Evolutionary conservation across 1,140 invertebrate genomes (phyloP), one percentile per base, ranked within the genome.

Genomic region (Microplitis demolitor): DNA sequence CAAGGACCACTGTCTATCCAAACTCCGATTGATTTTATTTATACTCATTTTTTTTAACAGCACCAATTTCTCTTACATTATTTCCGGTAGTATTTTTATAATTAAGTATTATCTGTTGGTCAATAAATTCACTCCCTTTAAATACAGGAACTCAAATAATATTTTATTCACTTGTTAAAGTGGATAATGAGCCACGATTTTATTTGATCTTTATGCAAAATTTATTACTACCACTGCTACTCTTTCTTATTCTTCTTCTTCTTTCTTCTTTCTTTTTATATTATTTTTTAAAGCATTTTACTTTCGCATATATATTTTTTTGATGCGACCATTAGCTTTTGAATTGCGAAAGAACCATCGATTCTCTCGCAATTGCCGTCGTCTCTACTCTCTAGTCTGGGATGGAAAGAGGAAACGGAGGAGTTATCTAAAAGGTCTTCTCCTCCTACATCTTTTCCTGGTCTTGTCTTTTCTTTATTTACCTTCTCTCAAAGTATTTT

Each of bases 281-380:
- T 24, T 24, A 24, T 24, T 61, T 33, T 14, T 69, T 60, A 53
- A 58, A 61, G 39, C 50, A 33, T 66, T 58, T 60, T 58, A 45
- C 60, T 70, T 60, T 70, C 34, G 24, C 39, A 70, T 60, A 37
- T 37, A 37, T 39, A 62, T 63, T 70, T 69, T 24, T 70, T 71
- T 53, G 34, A 63, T 66, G 37, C 13, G 62, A 64, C 70, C 64
- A 72, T 67, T 72, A 67, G 71, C 54, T 56, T 24, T 60, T 66
- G 64, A 72, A 72, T 72, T 67, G 64, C 11, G 24, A 51, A 72
- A 60, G 71, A 67, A 67, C 37, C 64, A 72, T 72, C 56, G 71
- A 72, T 72, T 72, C 61, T 45, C 63, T 67, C 56, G 51, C 71
- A 67, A 72, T 67, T 72, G 70, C 53, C 70, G 50, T 67, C 39